Percentiles rank a stretch among this genome's conserved stretches.
These are phyloP conservation scores for Diorhabda sublineata DNA, from an alignment of 1,140 invertebrate genomes.

Conservation along the genomic window DNA sequence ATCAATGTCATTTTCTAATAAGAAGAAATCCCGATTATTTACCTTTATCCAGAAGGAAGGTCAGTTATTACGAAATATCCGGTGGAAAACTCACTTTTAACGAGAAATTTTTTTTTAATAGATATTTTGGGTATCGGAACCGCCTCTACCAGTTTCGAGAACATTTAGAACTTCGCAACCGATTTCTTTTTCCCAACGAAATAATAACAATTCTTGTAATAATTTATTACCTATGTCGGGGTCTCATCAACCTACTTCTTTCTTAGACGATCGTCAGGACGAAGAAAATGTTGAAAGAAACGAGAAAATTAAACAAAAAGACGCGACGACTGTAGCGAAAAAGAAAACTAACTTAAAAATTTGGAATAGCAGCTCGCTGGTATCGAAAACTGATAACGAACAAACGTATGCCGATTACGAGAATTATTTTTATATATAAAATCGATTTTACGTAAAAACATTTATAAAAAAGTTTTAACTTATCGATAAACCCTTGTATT, in stretches of 20 bases:
- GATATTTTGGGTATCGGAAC: slow-evolving; percentile 42
- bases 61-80: slow-evolving; percentile 32
- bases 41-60: slow-evolving; percentile 58
- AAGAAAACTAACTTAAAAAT: slow-evolving; percentile 35
- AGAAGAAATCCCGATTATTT: slow-evolving; percentile 72
- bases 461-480: not conserved
- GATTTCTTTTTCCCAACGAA: slow-evolving; percentile 15
- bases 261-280: not conserved
- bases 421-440: slow-evolving; percentile 59
- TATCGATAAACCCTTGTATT: not conserved
- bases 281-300: slow-evolving; percentile 37
- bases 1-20: slow-evolving; percentile 71
- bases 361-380: slow-evolving; percentile 47
- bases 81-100: not conserved
- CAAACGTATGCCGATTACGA: slow-evolving; percentile 56
- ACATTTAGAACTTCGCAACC: slow-evolving; percentile 26
- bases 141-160: slow-evolving; percentile 33
- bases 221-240: slow-evolving; percentile 37
- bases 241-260: slow-evolving; percentile 29
- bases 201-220: slow-evolving; percentile 22
- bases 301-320: slow-evolving; percentile 37
- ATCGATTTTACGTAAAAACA: not conserved
- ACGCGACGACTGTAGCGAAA: slow-evolving; percentile 25
- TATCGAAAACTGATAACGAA: slow-evolving; percentile 43
- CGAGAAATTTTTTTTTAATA: slow-evolving; percentile 28